These are phyloP conservation scores for Onychomys leucogaster DNA, from an alignment of 2,797 vertebrate species.

Conservation along the genomic window DNA sequence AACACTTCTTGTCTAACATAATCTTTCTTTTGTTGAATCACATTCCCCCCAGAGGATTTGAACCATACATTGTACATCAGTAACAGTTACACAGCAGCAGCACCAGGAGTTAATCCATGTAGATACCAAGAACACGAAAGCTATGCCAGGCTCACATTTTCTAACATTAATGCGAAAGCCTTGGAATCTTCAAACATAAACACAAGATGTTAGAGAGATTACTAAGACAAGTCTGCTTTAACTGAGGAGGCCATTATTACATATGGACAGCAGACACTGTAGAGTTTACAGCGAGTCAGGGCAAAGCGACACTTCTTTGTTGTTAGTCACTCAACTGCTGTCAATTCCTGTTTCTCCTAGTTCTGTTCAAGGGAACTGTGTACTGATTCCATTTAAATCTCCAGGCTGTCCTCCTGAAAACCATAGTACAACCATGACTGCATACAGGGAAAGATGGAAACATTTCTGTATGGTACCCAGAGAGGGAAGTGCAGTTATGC, in stretches of 20 bases:
- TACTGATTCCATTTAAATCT: not conserved
- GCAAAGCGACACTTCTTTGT: not conserved
- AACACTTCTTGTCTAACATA: constrained; percentile 38
- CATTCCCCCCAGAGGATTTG: constrained; percentile 41
- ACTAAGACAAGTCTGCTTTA: not conserved
- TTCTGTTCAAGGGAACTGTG: constrained; percentile 22
- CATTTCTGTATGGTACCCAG: not conserved
- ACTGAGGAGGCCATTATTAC: not conserved
- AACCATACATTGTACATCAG: constrained; percentile 12
- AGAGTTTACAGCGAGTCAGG: constrained; percentile 22
- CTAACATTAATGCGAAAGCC: constrained; percentile 62
- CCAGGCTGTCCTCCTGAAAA: constrained; percentile 38
- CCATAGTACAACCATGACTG: not conserved
- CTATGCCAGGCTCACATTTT: constrained; percentile 56
- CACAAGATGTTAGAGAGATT: not conserved
- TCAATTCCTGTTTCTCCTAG: not conserved
- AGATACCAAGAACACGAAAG: constrained; percentile 60
- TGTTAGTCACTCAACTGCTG: constrained; percentile 14
- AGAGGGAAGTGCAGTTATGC: not conserved
- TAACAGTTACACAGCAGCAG: not conserved
- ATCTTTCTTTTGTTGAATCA: constrained; percentile 60
- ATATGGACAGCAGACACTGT: constrained; percentile 17
- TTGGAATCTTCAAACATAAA: constrained; percentile 58
- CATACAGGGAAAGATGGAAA: not conserved
- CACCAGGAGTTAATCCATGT: constrained; percentile 55